Evolutionary conservation across 1,140 invertebrate genomes (phyloP), one percentile per base, ranked within the genome.

Genomic region (Melanaphis sacchari): DNA sequence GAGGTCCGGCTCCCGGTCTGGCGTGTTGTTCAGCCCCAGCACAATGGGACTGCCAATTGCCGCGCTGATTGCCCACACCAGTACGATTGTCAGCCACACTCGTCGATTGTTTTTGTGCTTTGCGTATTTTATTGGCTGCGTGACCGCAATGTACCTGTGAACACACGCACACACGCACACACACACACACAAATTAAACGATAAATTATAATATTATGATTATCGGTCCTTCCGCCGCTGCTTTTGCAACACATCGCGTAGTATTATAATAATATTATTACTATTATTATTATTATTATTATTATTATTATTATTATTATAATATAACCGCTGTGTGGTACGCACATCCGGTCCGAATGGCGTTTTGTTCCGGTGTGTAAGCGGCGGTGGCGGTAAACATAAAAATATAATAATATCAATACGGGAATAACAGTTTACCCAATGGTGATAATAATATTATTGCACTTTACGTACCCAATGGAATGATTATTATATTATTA

Each of bases 41-140:
- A 99, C 98, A 94, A 99, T 99, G 8, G 99, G 99, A 36, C 98
- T 97, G n/a, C 98, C 99, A 94, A 99, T 99, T 88, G 98, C 98
- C 0, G 97, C 97, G 76, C 99, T 99, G 95, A 99, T 98, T 94
- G 98, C 96, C 99, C 99, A 99, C 40, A 99, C 99, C 94, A 99
- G 96, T n/a, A 97, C 97, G 94, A 99, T 99, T 94, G 98, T 99
- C 95, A 99, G 95, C 96, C 98, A 98, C 76, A 99, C 98, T 94
- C 99, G 96, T 94, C 97, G 97, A 95, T 98, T 99, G 96, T 99
- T 99, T 96, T 99, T 99, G 96, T 99, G 99, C 95, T 99, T 99
- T 88, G 99, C 98, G 96, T 99, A 99, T 95, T 99, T 99, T 95
- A 99, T 99, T 94, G 99, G 99, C 95, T 99, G 98, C 43, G 99